Evolutionary conservation across 2,797 vertebrate species (phyloP).

Genomic region (Dendrocincla fuliginosa): DNA sequence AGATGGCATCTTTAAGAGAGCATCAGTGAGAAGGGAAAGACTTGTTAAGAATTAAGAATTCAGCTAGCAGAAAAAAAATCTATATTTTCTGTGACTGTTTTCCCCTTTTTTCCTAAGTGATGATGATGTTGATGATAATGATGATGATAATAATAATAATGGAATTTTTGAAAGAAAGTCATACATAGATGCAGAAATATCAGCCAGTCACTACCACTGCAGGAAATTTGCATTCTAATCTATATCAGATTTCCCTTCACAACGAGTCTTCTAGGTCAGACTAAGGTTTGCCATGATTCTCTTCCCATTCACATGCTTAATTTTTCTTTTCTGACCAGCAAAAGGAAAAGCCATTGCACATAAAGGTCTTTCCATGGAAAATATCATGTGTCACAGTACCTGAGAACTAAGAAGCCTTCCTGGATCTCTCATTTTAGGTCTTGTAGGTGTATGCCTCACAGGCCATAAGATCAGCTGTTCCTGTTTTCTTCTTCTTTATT

Average conservation of each 20-base stretch:
- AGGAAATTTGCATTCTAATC: not conserved
- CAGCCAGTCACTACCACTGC: not conserved
- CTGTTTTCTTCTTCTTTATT: not conserved
- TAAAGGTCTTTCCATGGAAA: not conserved
- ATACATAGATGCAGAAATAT: not conserved
- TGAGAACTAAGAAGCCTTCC: not conserved
- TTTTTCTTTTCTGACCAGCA: not conserved
- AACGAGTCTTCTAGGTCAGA: not conserved
- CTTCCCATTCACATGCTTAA: not conserved
- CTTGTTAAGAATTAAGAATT: not conserved
- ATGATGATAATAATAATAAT: not conserved
- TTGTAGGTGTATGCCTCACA: not conserved
- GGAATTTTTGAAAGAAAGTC: not conserved
- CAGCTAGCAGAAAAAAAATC: not conserved
- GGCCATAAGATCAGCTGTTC: not conserved
- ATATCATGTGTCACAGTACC: not conserved
- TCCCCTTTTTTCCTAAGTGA: not conserved
- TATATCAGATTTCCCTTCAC: not conserved
- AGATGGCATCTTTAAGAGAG: not conserved
- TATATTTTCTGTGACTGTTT: not conserved
- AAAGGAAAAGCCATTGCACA: not conserved
- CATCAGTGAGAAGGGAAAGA: not conserved
- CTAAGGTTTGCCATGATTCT: not conserved
- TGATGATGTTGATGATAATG: no score
- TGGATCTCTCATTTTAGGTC: not conserved